Base-by-base conservation (phyloP, 1,140 invertebrate species). In the Plutomurus gul region DNA sequence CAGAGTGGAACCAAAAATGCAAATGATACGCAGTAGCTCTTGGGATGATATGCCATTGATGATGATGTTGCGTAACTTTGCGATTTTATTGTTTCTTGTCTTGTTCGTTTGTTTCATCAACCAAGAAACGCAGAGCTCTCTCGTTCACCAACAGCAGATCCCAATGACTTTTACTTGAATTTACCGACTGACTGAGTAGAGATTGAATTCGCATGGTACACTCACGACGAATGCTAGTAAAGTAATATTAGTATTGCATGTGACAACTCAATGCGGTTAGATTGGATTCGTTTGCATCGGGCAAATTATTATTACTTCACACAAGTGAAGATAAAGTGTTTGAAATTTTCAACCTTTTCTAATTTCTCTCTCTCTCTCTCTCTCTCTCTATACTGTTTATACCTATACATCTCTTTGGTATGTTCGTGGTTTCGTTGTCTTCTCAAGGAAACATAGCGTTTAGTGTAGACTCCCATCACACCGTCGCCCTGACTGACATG, bases 71-170 rank as follows among this genome's bases (percentile, higher is more conserved):
- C 56, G 25, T 65, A 65, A 65, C 30, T 16, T 16, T 65, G 6
- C 1, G 1, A 27, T 65, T 65, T 65, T 33, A 65, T 65, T 65
- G 36, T n/a, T 16, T 33, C 51, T 33, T 60, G 4, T 60, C 51
- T 30, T 60, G 51, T 60, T 36, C 56, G 56, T 65, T 65, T 65
- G 56, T 36, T 65, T 65, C 56, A 65, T 60, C 51, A 60, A 27
- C n/a, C 39, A 43, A 43, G 10, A 43, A 10, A 43, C n/a, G 7
- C 39, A 43, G 10, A 7, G 10, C 11, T 43, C n/a, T 13, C 7
- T 13, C 39, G 7, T 3, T 43, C 11, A 43, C 39, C 39, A 43
- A 43, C 39, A 43, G 39, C 11, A 43, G 39, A 43, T n/a, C n/a
- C n/a, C n/a, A n/a, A n/a, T n/a, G n/a, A n/a, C n/a, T n/a, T n/a